Conservation (phyloP, 2,888 invertebrate species). For the Chrysolina americana region DNA sequence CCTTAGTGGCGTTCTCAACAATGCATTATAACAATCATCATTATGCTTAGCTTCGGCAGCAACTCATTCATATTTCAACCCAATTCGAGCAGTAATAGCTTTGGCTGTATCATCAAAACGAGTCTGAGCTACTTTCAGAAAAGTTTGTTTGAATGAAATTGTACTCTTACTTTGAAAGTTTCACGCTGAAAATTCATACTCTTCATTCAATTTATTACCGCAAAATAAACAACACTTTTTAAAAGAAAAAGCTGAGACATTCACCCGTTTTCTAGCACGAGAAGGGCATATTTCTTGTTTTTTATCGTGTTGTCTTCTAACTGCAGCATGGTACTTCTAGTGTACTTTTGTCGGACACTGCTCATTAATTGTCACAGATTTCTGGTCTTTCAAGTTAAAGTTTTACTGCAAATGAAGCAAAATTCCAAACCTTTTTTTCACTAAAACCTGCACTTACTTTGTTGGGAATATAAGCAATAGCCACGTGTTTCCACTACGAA, state of each 20-base stretch:
- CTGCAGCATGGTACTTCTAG: no score
- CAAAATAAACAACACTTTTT: conserved; percentile 61
- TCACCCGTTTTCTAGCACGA: conserved; percentile 55
- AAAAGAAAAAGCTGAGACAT: conserved; percentile 60
- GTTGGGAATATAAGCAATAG: conserved; percentile 6
- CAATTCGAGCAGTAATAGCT: conserved; percentile 57
- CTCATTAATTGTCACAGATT: conserved; percentile 53
- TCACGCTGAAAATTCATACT: conserved; percentile 57
- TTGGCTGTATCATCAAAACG: conserved; percentile 55
- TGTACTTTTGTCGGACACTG: conserved; percentile 58
- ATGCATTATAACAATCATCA: conserved; percentile 57
- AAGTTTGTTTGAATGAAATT: conserved; percentile 52
- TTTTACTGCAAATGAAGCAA: no score
- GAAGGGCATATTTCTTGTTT: no score
- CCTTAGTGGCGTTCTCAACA: conserved; percentile 59
- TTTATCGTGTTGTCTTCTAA: no score
- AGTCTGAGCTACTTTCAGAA: conserved; percentile 51
- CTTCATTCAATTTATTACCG: conserved; percentile 62
- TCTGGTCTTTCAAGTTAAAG: conserved; percentile 36
- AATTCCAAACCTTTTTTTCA: conserved; percentile 39
- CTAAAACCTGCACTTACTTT: no score
- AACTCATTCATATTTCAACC: conserved; percentile 57
- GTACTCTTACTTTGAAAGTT: conserved; percentile 57
- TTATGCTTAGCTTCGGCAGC: conserved; percentile 62
- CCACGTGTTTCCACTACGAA: conserved; percentile 30